A percentile compares a stretch with the other conserved stretches of the same genome.
phyloP scores from a whole-genome alignment of 2,888 invertebrate species.

The Catocala sponsa region DNA sequence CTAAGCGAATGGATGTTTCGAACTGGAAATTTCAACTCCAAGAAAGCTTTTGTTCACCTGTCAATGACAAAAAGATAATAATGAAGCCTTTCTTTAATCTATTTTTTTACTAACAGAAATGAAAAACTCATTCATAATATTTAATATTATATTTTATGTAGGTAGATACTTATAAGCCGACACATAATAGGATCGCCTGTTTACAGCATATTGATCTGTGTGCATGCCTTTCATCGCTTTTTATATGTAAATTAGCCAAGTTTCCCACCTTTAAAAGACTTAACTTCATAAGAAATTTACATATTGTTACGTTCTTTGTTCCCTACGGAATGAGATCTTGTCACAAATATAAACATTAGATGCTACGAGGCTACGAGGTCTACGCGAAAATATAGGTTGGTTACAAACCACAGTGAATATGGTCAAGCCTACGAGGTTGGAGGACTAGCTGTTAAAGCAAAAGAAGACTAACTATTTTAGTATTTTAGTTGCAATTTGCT shows the following conservation, averaged over 20 bases:
- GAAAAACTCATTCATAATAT: too few relatives aligned
- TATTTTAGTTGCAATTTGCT: too few relatives aligned
- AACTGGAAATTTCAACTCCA: conserved; percentile 16
- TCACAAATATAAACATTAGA: conserved; percentile 3
- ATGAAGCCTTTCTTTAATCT: too few relatives aligned
- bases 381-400: background rate
- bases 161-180: too few relatives aligned
- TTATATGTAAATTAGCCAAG: conserved; percentile 71
- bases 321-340: conserved; percentile 2
- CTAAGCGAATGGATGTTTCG: background rate
- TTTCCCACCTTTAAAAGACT: conserved; percentile 50
- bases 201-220: conserved; percentile 52
- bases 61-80: conserved; percentile 8
- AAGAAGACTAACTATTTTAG: too few relatives aligned
- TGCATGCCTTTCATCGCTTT: conserved; percentile 61
- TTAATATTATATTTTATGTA: too few relatives aligned
- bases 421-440: too few relatives aligned
- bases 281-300: conserved; percentile 20
- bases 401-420: background rate
- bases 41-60: conserved; percentile 22
- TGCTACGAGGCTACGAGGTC: background rate
- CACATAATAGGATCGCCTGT: background rate
- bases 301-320: conserved; percentile 1
- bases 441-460: too few relatives aligned
- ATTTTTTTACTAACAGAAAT: too few relatives aligned